A percentile compares a stretch with the other conserved stretches of the same genome.
Evolutionary conservation across 2,797 vertebrate genomes (phyloP).

Genomic region (Microcaecilia unicolor): DNA sequence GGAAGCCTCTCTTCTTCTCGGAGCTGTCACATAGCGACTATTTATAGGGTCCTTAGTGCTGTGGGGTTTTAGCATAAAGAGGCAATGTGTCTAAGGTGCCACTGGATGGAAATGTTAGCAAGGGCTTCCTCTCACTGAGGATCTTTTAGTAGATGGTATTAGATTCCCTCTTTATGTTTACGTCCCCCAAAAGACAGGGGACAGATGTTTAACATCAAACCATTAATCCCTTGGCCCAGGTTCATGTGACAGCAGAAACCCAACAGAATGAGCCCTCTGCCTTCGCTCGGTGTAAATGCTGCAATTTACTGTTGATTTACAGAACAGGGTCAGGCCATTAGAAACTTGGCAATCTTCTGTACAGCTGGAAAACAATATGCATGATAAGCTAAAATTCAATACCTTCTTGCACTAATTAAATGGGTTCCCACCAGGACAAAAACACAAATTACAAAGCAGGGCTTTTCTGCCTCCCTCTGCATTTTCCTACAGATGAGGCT

Average conservation of each 20-base stretch:
- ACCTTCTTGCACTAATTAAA: conserved; percentile 79
- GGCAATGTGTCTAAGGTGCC: conserved; percentile 66
- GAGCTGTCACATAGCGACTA: conserved; percentile 68
- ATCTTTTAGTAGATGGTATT: conserved; percentile 68
- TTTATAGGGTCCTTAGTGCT: conserved; percentile 74
- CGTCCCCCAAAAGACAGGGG: conserved; percentile 67
- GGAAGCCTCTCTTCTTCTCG: conserved; percentile 70
- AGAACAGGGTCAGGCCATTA: conserved; percentile 76
- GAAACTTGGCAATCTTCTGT: conserved; percentile 76
- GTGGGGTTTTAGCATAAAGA: conserved; percentile 71
- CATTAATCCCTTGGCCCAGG: conserved; percentile 69
- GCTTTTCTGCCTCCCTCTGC: conserved; percentile 65
- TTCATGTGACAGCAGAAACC: conserved; percentile 67
- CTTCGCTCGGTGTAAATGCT: conserved; percentile 67
- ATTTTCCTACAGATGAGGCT: conserved; percentile 61
- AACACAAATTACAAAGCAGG: conserved; percentile 65
- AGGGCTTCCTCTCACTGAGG: conserved; percentile 65
- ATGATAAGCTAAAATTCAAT: conserved; percentile 79
- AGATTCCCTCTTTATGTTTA: conserved; percentile 68
- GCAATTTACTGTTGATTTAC: conserved; percentile 77
- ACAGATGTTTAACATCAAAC: conserved; percentile 74
- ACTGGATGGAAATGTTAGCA: conserved; percentile 62
- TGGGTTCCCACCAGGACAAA: conserved; percentile 69
- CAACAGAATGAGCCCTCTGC: conserved; percentile 72
- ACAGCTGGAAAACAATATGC: conserved; percentile 80